Evolutionary conservation across 2,113 vertebrate species (phyloP), one percentile per base, ranked within the genome.

Genomic region (Puma concolor): DNA sequence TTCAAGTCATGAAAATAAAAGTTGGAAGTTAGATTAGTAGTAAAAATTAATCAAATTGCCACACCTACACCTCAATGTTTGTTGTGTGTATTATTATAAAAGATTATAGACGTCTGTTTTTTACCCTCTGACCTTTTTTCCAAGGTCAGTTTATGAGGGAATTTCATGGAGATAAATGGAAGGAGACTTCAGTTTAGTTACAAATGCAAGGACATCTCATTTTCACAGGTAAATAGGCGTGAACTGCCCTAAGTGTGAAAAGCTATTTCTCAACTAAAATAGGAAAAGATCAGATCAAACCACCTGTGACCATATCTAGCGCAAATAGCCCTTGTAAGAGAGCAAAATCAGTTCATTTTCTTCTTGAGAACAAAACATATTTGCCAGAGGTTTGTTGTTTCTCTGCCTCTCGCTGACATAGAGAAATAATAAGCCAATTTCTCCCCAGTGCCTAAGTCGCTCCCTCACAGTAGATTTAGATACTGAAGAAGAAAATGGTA

Each of bases 181-280:
- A 96, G 57, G 14, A 92, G 87, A 94, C 52, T 96, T 96, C 17
- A 82, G 52, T 95, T 96, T 90, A 44, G 67, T 97, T 64, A 96
- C 69, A 96, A 95, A 97, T 92, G 27, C 74, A 95, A 88, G 76
- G 52, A 85, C 57, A 84, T 63, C 54, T 96, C 52, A 92, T 97
- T 97, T 98, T 98, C 38, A 95, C 87, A 96, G 25, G 60, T 97
- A 97, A 98, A 96, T 69, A 94, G 25, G 83, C 94, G 76, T 98
- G 81, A 97, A 98, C 93, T 94, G 41, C 81, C 54, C 80, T 96
- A 96, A 79, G 88, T 97, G 84, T 96, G 95, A 98, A 97, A 97
- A 97, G 90, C 90, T 97, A 97, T 97, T 98, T 98, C 91, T 96
- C 94, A 96, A 74, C 69, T 94, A 96, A 97, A 95, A 97, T 97